Base-by-base conservation (phyloP, 1,140 invertebrate species). In the Drosophila prosaltans region DNA sequence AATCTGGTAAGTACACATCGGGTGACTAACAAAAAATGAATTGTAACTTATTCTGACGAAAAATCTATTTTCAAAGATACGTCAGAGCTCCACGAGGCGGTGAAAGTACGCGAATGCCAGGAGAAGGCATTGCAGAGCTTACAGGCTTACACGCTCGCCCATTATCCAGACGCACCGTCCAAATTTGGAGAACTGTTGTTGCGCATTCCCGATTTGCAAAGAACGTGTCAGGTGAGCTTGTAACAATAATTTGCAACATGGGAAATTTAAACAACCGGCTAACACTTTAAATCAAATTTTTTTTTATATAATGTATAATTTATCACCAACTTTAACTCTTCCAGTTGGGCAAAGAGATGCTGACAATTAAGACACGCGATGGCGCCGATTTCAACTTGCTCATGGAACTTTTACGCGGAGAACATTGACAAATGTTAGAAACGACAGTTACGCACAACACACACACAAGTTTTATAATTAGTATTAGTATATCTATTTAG, bases 161-260 rank as follows among this genome's bases (percentile, higher is more conserved):
- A 98, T 93, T 99, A 98, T 93, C 97, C 97, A 7, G 96, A 98
- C 78, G 95, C 96, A 92, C 97, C 97, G 48, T 97, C 97, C 65
- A 99, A 99, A 94, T 99, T 98, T 93, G 98, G 98, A 21, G 98
- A 99, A 93, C 93, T 99, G 10, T 93, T 99, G 65, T 94, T 99
- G 58, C 94, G 97, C 78, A 98, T 99, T 93, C 98, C 98, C 40
- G 98, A 99, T 93, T 93, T 99, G 71, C 97, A 99, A 93, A 94
- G 97, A 86, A 98, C 98, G 73, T 98, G 97, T 93, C 97, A 98
- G 94, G 96, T 97, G 91, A 89, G 75, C 76, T 1, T 24, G 2
- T 24, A 7, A 68, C 1, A 5, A 36, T 8, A 7, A 24, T 32
- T 28, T 8, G 4, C 3, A n/a, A 2, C 1, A 2, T n/a, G 0